Evolutionary conservation across 2,888 invertebrate genomes (phyloP), one percentile per base, ranked within the genome.

Genomic region (Hofmannophila pseudospretella): DNA sequence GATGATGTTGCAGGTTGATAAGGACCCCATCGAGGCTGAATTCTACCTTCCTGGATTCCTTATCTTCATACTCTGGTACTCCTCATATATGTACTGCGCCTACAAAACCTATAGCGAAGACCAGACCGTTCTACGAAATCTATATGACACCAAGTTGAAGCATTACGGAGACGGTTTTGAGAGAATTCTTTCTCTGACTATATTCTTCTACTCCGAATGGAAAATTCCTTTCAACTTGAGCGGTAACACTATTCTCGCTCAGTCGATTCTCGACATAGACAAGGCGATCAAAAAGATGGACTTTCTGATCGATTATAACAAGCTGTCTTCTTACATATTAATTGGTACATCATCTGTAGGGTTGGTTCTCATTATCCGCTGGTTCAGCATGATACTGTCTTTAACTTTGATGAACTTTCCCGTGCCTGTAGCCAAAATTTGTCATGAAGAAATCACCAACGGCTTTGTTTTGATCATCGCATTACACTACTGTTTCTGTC

Each of bases 101-200:
- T 71, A 54, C 36, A 58, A 36, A 41, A 51, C 66, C 10, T 61
- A 62, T 13, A 32, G 22, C 5, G 50, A 67, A 39, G 70, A 72
- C 28, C 73, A 77, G 43, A 69, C 72, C 1, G 59, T 80, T 23
- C 39, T 80, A 7, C 57, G 76, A 16, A 47, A 50, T n/a, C 42
- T 80, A 8, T 75, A 72, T 35, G 52, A 66, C 8, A 80, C 80
- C 0, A 73, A 65, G 49, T 43, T 80, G 11, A 57, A 63, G 40
- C 60, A 67, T 7, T 81, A 78, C 36, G 80, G 78, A 0, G 81
- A 81, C 38, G 59, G 62, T 31, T 65, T 62, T 16, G 76, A 79
- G 42, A 62, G 64, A 39, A 41, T 63, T 10, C 45, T 54, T 1
- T 61, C 69, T 2, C 33, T 60, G 0, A 1, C 57, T 0, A 73